Conservation (phyloP, 2,888 invertebrate genomes). For the Lasioglossum leucozonium region DNA sequence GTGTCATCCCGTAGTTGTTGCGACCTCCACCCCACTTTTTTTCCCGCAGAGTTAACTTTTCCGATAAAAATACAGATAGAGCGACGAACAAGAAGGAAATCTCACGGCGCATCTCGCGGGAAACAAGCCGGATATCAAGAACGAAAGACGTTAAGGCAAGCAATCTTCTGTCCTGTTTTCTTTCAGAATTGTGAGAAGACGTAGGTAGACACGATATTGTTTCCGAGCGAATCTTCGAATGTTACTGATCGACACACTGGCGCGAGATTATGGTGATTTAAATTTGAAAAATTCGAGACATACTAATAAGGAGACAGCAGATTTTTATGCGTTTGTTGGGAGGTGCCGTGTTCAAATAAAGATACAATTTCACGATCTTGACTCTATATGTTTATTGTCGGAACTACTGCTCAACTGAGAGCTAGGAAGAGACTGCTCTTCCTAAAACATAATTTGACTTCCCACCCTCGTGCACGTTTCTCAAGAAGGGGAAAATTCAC, state of each 20-base stretch:
- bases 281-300: no score
- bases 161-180: constrained; percentile 24
- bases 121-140: constrained; percentile 19
- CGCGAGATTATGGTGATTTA: neutral
- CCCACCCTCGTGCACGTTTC: no score
- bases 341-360: no score
- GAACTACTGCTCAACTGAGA: no score
- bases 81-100: constrained; percentile 4
- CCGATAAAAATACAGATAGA: constrained; percentile 58
- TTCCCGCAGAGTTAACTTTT: constrained; percentile 43
- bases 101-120: constrained; percentile 29
- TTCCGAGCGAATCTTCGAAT: neutral
- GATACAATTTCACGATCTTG: no score
- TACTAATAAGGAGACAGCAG: no score
- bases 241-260: neutral
- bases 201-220: no score
- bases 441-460: no score
- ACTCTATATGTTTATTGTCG: no score
- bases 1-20: constrained; percentile 22
- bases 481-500: no score
- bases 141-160: constrained; percentile 20
- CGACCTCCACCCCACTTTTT: neutral
- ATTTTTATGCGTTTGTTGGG: no score
- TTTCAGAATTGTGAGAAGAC: neutral
- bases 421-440: no score